phyloP scores from a whole-genome alignment of 1,140 invertebrate genomes.

The Hylyphantes graminicola region DNA sequence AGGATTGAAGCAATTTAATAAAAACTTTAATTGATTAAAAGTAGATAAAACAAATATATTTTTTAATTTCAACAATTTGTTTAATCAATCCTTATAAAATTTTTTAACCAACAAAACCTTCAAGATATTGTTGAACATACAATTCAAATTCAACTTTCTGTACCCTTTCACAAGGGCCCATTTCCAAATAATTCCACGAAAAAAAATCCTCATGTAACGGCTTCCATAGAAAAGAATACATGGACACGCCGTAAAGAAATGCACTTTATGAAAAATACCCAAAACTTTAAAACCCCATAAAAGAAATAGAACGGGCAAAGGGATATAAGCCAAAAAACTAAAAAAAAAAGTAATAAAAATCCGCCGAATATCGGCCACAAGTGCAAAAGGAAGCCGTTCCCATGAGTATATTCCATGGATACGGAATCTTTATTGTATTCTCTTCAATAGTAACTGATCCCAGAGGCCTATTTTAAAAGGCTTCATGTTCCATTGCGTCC shows the following conservation, averaged over 20 bases:
- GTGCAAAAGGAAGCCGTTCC: slow-evolving; percentile 40
- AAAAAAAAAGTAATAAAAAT: background rate
- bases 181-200: too few species aligned
- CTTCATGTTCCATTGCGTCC: slow-evolving; percentile 51
- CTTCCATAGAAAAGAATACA: slow-evolving; percentile 8
- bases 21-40: too few species aligned
- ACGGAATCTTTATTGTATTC: slow-evolving; percentile 58
- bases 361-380: slow-evolving; percentile 19
- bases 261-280: slow-evolving; percentile 52
- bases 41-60: too few species aligned
- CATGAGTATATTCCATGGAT: slow-evolving; percentile 25
- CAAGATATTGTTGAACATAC: too few species aligned
- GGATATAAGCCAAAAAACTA: background rate
- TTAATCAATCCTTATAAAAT: too few species aligned
- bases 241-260: slow-evolving; percentile 49
- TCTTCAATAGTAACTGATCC: slow-evolving; percentile 50
- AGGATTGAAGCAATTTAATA: too few species aligned
- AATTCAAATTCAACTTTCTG: too few species aligned
- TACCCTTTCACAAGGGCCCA: too few species aligned
- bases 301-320: slow-evolving; percentile 22
- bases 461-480: slow-evolving; percentile 57
- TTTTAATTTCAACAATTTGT: too few species aligned
- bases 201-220: background rate
- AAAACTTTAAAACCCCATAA: slow-evolving; percentile 59
- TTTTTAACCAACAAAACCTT: too few species aligned